Base-by-base conservation (phyloP, 2,888 invertebrate species). In the Zele albiditarsus region DNA sequence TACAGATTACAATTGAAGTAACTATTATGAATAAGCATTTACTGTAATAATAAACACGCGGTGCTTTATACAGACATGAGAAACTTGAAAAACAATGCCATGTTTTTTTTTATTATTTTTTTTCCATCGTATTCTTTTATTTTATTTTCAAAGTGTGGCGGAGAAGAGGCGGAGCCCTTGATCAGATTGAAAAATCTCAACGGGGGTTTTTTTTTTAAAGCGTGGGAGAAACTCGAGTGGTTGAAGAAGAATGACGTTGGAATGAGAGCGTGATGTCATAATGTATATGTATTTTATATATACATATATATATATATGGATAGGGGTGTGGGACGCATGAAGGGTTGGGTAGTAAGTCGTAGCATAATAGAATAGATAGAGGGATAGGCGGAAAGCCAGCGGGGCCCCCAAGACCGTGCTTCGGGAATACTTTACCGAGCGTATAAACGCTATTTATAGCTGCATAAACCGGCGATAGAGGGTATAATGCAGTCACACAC, bases 381-480 rank as follows among this genome's bases (percentile, higher is more conserved):
- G 82, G 65, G 81, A 84, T 84, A 86, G 84, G 81, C 82, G 83
- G 80, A 79, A 85, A 84, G 82, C 82, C 82, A 80, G 82, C 78
- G 77, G 80, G 80, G 80, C 76, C 65, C 33, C 62, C n/a, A 57
- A 67, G 66, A 33, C 77, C 81, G 82, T 82, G 84, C 84, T 84
- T 83, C 84, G 84, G 83, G 85, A 86, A 86, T 87, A 86, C 85
- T 85, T 86, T 84, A 84, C 85, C 83, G 83, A 82, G 84, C 85
- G 84, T 85, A 86, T 86, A 86, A 87, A 87, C 86, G 84, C 86
- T 87, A 87, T 87, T 87, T 87, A 87, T 86, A 86, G 85, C 85
- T 84, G 85, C 85, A 87, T 87, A 87, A 87, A 87, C 83, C 85
- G 85, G 79, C 84, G 85, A 85, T 84, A 84, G 84, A 81, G 76